Base-by-base conservation (phyloP, 2,113 vertebrate genomes). In the Corythaeola cristata region DNA sequence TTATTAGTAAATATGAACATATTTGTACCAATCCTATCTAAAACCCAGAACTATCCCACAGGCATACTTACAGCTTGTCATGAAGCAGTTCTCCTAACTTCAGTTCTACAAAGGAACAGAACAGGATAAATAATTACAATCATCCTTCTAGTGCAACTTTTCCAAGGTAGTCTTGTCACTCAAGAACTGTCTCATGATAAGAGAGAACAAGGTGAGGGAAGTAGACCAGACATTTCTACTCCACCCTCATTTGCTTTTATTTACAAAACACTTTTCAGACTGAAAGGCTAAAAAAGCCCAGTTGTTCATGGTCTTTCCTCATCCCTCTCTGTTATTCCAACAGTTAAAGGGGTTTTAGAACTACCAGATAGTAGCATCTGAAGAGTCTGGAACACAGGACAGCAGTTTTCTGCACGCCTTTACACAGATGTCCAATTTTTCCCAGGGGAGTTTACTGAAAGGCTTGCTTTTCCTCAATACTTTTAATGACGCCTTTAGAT, bases 31-130 rank as follows among this genome's bases (percentile, higher is more conserved):
- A 77, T 24, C 24, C 27, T 35, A 39, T 30, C 66, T 73, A 37
- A 95, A 94, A 88, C 12, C 2, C 35, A 63, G 41, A 64, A 78
- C 11, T 41, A 73, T 15, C 30, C 19, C 33, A 71, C 63, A 50
- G 16, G 63, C 20, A 94, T 98, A 99, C 99, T 99, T 97, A 99
- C 99, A 99, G 98, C 94, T 99, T 99, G 97, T 99, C 99, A 98
- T 99, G 99, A 98, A 99, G 99, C 85, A 99, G 96, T 96, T 99
- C 99, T 96, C 99, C 99, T 90, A 99, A 98, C 96, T 99, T 99
- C 93, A 99, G 97, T 96, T 99, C 99, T 99, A 98, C 88, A 98
- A 97, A 85, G 92, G 90, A 97, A 95, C 56, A 96, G 68, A 91
- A 95, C 39, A 97, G 23, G 41, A 85, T 8, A 95, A 92, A 33